phyloP scores from a whole-genome alignment of 2,113 vertebrate genomes.

The Circaetus cinerascens region DNA sequence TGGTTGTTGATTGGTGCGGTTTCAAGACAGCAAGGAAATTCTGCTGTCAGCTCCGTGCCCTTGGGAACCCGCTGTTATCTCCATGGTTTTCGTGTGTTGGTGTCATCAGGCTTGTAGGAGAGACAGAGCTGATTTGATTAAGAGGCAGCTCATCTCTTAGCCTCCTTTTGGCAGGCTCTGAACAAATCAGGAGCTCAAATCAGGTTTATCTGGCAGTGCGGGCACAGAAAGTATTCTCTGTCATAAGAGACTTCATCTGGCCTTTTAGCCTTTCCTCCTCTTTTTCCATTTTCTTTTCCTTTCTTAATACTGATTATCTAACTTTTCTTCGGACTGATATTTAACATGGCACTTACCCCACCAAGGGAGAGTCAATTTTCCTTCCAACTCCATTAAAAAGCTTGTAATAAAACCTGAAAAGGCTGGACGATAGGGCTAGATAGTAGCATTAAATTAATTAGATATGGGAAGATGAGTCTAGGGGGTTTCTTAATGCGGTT shows the following conservation, averaged over 20 bases:
- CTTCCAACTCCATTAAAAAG: slow-evolving; percentile 14
- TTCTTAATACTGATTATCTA: background rate
- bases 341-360: background rate
- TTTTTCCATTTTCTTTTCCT: background rate
- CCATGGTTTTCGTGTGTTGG: background rate
- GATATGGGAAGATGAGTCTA: background rate
- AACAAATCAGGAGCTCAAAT: background rate
- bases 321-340: background rate
- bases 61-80: background rate
- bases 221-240: background rate
- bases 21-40: background rate
- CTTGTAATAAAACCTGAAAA: background rate
- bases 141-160: background rate
- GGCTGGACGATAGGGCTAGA: background rate
- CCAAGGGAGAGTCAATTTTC: background rate
- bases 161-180: background rate
- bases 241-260: background rate
- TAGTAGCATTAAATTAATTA: slow-evolving; percentile 17
- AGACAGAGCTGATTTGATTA: background rate
- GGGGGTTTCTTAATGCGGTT: background rate
- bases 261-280: background rate
- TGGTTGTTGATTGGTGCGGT: background rate
- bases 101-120: background rate
- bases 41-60: background rate
- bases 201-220: background rate